Evolutionary conservation across 2,797 vertebrate species (phyloP), one percentile per base, ranked within the genome.

Genomic region (Enteromius argenteus): DNA sequence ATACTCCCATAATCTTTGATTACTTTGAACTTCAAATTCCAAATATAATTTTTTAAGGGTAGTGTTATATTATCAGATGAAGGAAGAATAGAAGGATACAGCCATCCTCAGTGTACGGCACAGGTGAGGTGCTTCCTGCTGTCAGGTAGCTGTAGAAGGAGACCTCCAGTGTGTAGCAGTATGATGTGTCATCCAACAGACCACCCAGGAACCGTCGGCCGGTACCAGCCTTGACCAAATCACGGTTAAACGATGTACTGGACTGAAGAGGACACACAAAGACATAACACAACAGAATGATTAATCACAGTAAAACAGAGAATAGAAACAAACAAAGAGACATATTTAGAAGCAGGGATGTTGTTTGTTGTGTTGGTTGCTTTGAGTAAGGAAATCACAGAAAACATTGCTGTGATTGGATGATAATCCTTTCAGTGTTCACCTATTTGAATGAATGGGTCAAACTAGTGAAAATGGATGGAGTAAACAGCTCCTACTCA

Each of bases 141-240:
- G 95, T 84, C 81, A 97, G 89, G 91, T 98, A 99, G 92, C 98
- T 98, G 93, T 98, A 99, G 96, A 99, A 99, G 21, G 98, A 99
- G 89, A 99, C 98, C 91, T 99, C 98, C 23, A 99, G 94, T 0
- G 98, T 99, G 92, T 99, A 99, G 95, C 98, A 99, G 88, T 97
- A 98, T 84, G 98, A 99, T 0, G 96, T 96, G 85, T 99, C 96
- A 13, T 99, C 98, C 49, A 99, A 91, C 68, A 99, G 95, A 58
- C 98, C 98, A 0, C 97, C 98, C 0, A 99, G 96, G 84, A 98
- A 99, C 21, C 98, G 96, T 10, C 98, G 94, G 1, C 98, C 98
- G 0, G 98, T 99, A 14, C 98, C 98, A 1, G 98, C 98, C 91
- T 99, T 99, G 93, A 99, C 97, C 5, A 96, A 93, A 1, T 99